Evolutionary conservation across 1,140 invertebrate genomes (phyloP), one percentile per base, ranked within the genome.

Genomic region (Carposina sasakii): DNA sequence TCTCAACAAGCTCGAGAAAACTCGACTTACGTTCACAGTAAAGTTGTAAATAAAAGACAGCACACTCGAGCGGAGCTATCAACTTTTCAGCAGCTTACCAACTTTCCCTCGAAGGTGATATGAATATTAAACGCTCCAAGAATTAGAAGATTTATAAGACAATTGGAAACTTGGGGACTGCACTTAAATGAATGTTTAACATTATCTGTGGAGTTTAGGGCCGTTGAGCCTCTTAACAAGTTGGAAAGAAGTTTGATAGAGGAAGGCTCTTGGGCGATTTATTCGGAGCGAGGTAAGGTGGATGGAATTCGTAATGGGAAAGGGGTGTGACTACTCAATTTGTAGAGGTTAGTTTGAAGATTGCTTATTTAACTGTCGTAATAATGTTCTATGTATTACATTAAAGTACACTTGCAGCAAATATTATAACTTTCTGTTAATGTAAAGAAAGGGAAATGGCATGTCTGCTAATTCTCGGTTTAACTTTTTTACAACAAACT

Each of bases 111-210:
- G 61, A 60, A 69, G 63, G 63, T 75, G 81, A 81, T 78, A 76
- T 84, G 81, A 84, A 84, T 84, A 81, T 78, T 84, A 84, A 84
- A 77, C 71, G 66, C 61, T 72, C 57, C 56, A 75, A 76, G 79
- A 78, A 84, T 81, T 77, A 78, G 62, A 69, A 78, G 77, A 84
- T 84, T 84, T 84, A 84, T 78, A 63, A 70, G 68, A 69, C 73
- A 58, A 78, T 81, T 77, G 58, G 65, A 56, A 83, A 84, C 62
- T 81, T 81, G 54, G 70, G 59, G n/a, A 56, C 60, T 61, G 70
- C 70, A 76, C 74, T 76, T 74, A 75, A 83, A 83, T 81, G 77
- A 83, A 83, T 81, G 79, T 83, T 83, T 83, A 76, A 83, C 77
- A 83, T 83, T 83, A 83, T 81, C 79, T 81, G 66, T 57, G 37